Percentiles rank a stretch among this genome's conserved stretches.
Evolutionary conservation across 92 coral and sea anemone genomes (phyloP).

Genomic region (Epizoanthus ramosus): DNA sequence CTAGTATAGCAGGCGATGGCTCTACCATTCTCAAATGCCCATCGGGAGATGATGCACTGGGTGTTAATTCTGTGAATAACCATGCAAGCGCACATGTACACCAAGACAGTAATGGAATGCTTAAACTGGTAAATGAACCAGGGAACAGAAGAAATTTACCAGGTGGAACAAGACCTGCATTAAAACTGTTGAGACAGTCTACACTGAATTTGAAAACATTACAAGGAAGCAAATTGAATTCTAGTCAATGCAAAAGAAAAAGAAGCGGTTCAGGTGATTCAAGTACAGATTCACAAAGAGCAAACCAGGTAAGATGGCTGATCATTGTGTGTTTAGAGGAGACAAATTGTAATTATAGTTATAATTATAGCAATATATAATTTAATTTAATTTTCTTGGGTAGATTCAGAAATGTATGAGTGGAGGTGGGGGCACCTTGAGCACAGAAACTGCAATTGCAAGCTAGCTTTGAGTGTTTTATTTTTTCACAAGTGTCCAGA

Average conservation of each 20-base stretch:
- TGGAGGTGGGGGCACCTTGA: too few relatives aligned
- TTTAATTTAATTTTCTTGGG: too few relatives aligned
- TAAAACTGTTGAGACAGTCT: background rate
- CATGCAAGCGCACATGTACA: background rate
- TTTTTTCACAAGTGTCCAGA: too few relatives aligned
- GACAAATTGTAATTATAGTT: too few relatives aligned
- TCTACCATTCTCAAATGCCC: background rate
- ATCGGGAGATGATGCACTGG: background rate
- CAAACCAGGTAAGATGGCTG: conserved; percentile 3
- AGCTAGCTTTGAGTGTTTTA: too few relatives aligned
- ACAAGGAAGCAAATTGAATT: background rate
- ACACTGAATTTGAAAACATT: background rate
- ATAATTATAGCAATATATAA: too few relatives aligned
- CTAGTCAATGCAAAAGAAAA: conserved; percentile 19
- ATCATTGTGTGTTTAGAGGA: background rate
- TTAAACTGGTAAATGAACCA: background rate
- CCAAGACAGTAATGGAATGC: background rate
- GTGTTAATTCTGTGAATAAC: too few relatives aligned
- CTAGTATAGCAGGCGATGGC: background rate
- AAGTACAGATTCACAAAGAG: background rate
- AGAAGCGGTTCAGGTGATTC: conserved; percentile 16
- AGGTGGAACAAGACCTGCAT: background rate
- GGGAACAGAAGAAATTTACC: background rate
- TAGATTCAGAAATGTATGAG: too few relatives aligned
- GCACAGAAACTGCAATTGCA: too few relatives aligned